These are phyloP conservation scores for Drosophila trichaetosa DNA, from an alignment of 2,888 invertebrate genomes.

Conservation along the genomic window DNA sequence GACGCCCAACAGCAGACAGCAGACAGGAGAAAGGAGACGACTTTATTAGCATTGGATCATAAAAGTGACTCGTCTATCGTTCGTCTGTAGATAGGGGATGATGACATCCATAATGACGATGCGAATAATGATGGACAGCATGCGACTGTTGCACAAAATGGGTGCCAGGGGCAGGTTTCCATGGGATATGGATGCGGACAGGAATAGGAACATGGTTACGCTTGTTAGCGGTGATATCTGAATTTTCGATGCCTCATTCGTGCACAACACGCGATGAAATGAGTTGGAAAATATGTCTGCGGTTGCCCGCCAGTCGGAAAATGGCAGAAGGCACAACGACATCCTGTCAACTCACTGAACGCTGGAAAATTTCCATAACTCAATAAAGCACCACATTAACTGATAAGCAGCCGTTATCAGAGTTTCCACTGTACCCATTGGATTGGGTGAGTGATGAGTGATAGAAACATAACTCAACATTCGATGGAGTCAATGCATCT, in stretches of 20 bases:
- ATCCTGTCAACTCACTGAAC: slow-evolving; percentile 31
- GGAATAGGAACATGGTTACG: slow-evolving; percentile 57
- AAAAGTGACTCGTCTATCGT: slow-evolving; percentile 39
- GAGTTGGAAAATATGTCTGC: slow-evolving; percentile 83
- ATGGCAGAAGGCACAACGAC: slow-evolving; percentile 6
- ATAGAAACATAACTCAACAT: slow-evolving; percentile 39
- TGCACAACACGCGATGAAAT: slow-evolving; percentile 64
- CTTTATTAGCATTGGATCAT: slow-evolving; percentile 84
- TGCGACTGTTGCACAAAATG: slow-evolving; percentile 51
- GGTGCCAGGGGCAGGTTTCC: slow-evolving; percentile 10
- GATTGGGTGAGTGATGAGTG: slow-evolving; percentile 45
- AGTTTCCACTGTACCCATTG: slow-evolving; percentile 13
- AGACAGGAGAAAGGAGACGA: slow-evolving; percentile 50
- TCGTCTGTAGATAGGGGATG: slow-evolving; percentile 30
- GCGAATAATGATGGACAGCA: slow-evolving; percentile 39
- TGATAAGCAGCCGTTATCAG: slow-evolving; percentile 53
- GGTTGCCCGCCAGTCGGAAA: slow-evolving; percentile 35
- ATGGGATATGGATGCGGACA: background rate
- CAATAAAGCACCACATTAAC: slow-evolving; percentile 55
- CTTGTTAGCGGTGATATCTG: slow-evolving; percentile 76
- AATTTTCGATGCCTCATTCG: slow-evolving; percentile 63
- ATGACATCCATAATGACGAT: slow-evolving; percentile 46
- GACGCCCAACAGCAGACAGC: slow-evolving; percentile 56
- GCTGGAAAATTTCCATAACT: slow-evolving; percentile 56
- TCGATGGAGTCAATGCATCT: slow-evolving; percentile 18